Percentiles rank a stretch among this genome's conserved stretches.
These are phyloP conservation scores for Bradypus variegatus DNA, from an alignment of 2,797 vertebrate genomes.

Conservation along the genomic window DNA sequence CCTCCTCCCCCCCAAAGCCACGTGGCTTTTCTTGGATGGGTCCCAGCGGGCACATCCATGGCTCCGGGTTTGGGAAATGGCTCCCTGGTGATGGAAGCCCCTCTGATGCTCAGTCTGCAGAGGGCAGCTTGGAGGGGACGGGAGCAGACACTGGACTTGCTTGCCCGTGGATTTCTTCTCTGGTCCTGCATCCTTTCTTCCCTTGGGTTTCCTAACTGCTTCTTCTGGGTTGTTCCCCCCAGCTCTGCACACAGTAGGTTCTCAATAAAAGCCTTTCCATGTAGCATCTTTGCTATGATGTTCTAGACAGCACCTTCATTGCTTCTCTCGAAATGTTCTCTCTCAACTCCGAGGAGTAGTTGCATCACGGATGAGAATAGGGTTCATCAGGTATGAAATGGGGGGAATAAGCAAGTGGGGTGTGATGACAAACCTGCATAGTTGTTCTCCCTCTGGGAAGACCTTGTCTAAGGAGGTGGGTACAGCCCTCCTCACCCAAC, in stretches of 20 bases:
- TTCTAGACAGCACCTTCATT: fast-evolving
- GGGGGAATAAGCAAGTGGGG: fast-evolving
- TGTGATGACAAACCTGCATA: not conserved
- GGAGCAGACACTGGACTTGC: not conserved
- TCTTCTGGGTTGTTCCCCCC: not conserved
- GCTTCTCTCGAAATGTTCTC: not conserved
- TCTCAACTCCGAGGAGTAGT: not conserved
- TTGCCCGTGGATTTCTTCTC: fast-evolving
- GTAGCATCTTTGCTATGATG: fast-evolving
- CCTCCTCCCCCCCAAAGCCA: not conserved
- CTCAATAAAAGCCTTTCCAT: not conserved
- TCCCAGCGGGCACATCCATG: not conserved
- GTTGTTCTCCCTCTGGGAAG: fast-evolving
- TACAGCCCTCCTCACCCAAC: not conserved
- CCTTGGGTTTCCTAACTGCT: not conserved
- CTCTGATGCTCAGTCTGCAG: not conserved
- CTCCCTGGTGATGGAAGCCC: not conserved
- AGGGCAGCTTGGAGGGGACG: not conserved
- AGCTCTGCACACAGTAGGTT: not conserved
- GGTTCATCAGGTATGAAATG: not conserved
- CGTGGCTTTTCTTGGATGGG: not conserved
- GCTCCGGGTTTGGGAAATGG: not conserved
- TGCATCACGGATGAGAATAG: not conserved
- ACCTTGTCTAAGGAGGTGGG: not conserved
- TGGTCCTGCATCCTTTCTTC: not conserved